Evolutionary conservation across 2,113 vertebrate genomes (phyloP), one percentile per base, ranked within the genome.

Genomic region (Formicarius rufipectus): DNA sequence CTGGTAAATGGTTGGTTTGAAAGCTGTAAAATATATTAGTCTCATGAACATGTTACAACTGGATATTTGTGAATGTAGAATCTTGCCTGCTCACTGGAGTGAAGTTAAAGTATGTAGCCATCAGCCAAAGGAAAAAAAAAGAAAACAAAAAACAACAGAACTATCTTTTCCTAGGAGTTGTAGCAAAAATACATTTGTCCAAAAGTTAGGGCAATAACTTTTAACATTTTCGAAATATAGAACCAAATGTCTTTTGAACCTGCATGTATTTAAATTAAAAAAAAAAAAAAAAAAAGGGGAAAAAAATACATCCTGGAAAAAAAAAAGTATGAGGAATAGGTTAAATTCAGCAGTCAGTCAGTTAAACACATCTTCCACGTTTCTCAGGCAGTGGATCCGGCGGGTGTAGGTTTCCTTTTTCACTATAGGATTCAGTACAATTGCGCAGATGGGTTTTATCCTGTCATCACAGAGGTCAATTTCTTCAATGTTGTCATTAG

Each of bases 31-130:
- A 88, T 64, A 31, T 67, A 92, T 4, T 69, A 69, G 90, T 86
- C 88, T 74, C 2, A 0, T 42, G 76, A 92, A 68, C 96, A 7
- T 95, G 96, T 97, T 95, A 59, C 42, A 17, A 81, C 95, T 95
- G 75, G 95, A 55, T 92, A 14, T 84, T 84, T 90, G 83, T 18
- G 8, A 75, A 81, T 95, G 73, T 86, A 71, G 76, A 42, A 19
- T 92, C 92, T 86, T 92, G 83, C 86, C 79, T 92, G 76, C 76
- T 93, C 7, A 9, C 79, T 86, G 14, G 55, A 55, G 35, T 52
- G 63, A 27, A 88, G 85, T 56, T 93, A 31, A 93, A 95, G 49
- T 90, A 92, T 93, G 79, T 90, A 95, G 63, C 85, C 53, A 80
- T 68, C 3, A 74, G 87, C 75, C 28, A 89, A 40, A 69, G 63